A percentile compares a stretch with the other conserved stretches of the same genome.
Evolutionary conservation across 2,797 vertebrate species (phyloP).

Genomic region (Acanthiza pusilla): DNA sequence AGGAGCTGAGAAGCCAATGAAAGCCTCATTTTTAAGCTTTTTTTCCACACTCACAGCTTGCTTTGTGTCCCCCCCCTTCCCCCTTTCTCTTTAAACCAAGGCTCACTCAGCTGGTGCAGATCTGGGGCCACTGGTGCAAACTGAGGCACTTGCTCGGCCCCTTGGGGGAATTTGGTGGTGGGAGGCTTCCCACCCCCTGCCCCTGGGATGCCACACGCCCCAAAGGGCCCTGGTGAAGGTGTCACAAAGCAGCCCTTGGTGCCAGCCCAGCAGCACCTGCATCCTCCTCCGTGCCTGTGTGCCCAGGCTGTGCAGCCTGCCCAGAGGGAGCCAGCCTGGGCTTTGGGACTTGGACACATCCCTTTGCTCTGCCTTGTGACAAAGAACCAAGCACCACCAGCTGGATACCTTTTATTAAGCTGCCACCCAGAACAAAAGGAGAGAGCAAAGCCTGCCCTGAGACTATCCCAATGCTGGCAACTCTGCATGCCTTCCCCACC

Average conservation of each 20-base stretch:
- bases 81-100: neutral
- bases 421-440: neutral
- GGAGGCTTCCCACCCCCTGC: neutral
- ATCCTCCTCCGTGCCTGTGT: neutral
- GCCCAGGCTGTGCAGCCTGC: neutral
- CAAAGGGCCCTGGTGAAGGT: neutral
- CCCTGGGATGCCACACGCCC: neutral
- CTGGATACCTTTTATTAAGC: slow-evolving; percentile 49
- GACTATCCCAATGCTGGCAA: neutral
- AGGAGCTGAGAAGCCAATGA: neutral
- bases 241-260: neutral
- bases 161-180: neutral
- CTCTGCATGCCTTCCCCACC: neutral
- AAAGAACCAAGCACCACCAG: neutral
- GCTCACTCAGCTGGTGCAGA: neutral
- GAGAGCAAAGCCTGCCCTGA: neutral
- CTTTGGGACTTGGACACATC: neutral
- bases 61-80: neutral
- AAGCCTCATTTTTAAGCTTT: neutral
- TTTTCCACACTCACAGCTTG: neutral
- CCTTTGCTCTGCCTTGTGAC: neutral
- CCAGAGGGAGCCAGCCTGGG: neutral
- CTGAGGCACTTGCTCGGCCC: accelerated
- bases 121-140: neutral
- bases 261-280: neutral